Percentiles rank a stretch among this genome's conserved stretches.
These are phyloP conservation scores for Glaucomys volans DNA, from an alignment of 2,113 vertebrate genomes.

Conservation along the genomic window DNA sequence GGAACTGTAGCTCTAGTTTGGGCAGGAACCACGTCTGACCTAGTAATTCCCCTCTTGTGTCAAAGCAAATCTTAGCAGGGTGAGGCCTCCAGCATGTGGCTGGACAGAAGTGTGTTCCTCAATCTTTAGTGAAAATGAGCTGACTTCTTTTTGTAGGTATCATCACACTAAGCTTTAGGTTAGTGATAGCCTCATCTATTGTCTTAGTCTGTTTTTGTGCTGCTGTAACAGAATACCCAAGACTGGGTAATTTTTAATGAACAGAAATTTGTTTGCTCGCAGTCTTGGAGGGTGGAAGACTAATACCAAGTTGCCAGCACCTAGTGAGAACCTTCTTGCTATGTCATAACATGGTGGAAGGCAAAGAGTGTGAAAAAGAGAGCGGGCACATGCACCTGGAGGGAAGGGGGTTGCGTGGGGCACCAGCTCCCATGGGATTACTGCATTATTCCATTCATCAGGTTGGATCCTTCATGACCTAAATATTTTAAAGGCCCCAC, in stretches of 20 bases:
- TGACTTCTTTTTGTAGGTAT: not conserved
- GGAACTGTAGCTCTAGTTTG: not conserved
- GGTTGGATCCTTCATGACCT: not conserved
- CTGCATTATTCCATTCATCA: not conserved
- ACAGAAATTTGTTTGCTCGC: not conserved
- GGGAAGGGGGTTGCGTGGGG: too few species aligned
- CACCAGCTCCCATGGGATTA: not conserved
- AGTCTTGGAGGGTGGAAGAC: not conserved
- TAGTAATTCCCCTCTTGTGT: not conserved
- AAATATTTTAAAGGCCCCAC: not conserved
- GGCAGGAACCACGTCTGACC: not conserved
- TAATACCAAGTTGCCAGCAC: not conserved
- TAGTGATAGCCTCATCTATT: not conserved
- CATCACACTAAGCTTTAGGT: not conserved
- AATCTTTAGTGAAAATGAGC: not conserved
- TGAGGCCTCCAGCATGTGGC: not conserved
- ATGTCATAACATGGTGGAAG: not conserved
- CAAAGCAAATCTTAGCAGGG: not conserved
- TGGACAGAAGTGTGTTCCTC: not conserved
- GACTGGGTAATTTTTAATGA: not conserved
- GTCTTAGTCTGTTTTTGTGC: not conserved
- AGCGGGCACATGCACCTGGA: too few species aligned
- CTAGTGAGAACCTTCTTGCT: not conserved
- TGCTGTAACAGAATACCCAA: not conserved
- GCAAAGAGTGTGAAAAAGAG: not conserved